Base-by-base conservation (phyloP, 2,888 invertebrate genomes). In the Allacma fusca region DNA sequence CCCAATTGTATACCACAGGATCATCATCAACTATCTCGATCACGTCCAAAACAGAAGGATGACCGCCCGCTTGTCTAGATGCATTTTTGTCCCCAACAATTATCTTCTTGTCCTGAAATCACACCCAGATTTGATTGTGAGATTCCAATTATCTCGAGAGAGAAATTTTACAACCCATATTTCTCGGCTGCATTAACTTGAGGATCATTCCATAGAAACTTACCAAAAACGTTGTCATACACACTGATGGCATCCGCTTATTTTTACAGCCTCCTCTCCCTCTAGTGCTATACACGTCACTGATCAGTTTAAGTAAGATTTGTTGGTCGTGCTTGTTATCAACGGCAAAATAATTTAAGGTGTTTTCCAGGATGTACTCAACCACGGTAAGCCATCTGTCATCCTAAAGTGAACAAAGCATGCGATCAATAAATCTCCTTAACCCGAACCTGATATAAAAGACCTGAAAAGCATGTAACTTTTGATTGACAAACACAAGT, bases 1-100 rank as follows among this genome's bases (percentile, higher is more conserved):
- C 5, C 79, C 79, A 79, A 64, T 79, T 79, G n/a, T 73, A 71
- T 26, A 79, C 77, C 1, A 71, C 62, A 19, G 65, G 23, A 50
- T 79, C 77, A 7, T 77, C 34, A 43, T 76, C 73, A 2, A 59
- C 26, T n/a, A 77, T 77, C 1, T 79, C 79, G 44, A 79, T 29
- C 7, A 50, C 26, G 24, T 77, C 74, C 1, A 79, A 68, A 26
- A 79, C 26, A 13, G 79, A 72, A 9, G 73, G 73, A 44, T 57
- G n/a, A 1, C 24, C 34, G 19, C 23, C 19, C 23, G 24, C 2
- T 7, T 4, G n/a, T 24, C 40, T 44, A 21, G 16, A 21, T 71
- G 9, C 50, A 34, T 34, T n/a, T 9, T n/a, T 69, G 9, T n/a
- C 29, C 4, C 65, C 65, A 28, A 12, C n/a, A 2, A 1, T 28